A percentile compares a stretch with the other conserved stretches of the same genome.
These are phyloP conservation scores for Melikaiella ostensackeni DNA, from an alignment of 2,888 invertebrate genomes.

Conservation along the genomic window DNA sequence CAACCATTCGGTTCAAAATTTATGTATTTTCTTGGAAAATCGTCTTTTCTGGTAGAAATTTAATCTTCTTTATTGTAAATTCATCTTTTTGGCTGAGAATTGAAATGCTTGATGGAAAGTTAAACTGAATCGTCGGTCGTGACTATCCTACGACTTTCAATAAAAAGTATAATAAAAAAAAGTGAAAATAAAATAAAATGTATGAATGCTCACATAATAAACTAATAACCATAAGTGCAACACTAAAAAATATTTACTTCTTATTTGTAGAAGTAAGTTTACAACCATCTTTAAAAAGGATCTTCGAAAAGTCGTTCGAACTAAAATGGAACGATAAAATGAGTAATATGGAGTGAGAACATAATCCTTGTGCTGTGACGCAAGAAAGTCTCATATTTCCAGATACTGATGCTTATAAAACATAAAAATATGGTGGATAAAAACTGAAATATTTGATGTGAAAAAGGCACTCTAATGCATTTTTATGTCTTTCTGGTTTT, in stretches of 20 bases:
- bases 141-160: too few relatives aligned
- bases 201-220: neutral
- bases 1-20: too few relatives aligned
- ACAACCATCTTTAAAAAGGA: constrained; percentile 1
- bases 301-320: neutral
- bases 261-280: neutral
- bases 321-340: constrained; percentile 10
- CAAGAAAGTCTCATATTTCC: constrained; percentile 17
- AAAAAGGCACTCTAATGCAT: too few relatives aligned
- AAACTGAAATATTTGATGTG: neutral
- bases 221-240: neutral
- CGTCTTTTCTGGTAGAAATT: too few relatives aligned
- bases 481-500: too few relatives aligned
- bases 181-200: too few relatives aligned
- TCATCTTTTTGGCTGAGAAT: too few relatives aligned
- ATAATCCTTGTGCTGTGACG: constrained; percentile 22
- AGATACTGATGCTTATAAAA: constrained; percentile 12
- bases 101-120: too few relatives aligned
- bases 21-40: too few relatives aligned
- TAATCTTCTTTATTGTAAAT: too few relatives aligned
- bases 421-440: neutral
- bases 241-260: neutral
- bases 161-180: too few relatives aligned
- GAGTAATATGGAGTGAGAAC: neutral
- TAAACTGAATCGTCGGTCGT: too few relatives aligned